Conservation (phyloP, 2,888 invertebrate genomes). For the Agrotis segetum region DNA sequence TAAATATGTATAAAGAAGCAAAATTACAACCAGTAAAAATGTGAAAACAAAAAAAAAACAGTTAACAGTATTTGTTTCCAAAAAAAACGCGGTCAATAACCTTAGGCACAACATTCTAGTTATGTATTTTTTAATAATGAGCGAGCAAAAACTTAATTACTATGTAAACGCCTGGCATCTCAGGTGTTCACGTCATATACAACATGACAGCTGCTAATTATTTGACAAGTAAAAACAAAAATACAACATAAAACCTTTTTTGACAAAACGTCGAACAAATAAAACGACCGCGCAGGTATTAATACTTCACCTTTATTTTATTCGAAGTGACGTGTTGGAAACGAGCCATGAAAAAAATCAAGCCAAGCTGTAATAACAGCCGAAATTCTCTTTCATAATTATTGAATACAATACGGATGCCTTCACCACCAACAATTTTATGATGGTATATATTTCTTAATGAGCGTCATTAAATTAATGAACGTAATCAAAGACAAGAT, state of each 20-base stretch:
- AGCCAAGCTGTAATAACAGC: conserved; percentile 42
- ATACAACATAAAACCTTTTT: not conserved
- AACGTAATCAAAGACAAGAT: conserved; percentile 55
- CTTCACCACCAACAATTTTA: conserved; percentile 19
- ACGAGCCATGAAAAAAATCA: conserved; percentile 53
- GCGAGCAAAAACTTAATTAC: not conserved
- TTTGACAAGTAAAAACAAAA: conserved; percentile 29
- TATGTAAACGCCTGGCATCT: conserved; percentile 12
- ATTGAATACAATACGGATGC: conserved; percentile 34
- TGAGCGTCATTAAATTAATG: conserved; percentile 58
- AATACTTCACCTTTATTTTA: conserved; percentile 24
- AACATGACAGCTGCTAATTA: conserved; percentile 39
- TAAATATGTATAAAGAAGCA: too few species aligned
- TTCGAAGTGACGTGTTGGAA: conserved; percentile 46
- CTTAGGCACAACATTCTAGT: not conserved
- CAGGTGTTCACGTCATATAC: not conserved
- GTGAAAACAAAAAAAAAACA: too few species aligned
- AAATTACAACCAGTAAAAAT: too few species aligned
- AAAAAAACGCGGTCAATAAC: conserved; percentile 1
- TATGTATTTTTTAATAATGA: not conserved
- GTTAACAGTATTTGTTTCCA: too few species aligned
- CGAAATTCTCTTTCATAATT: conserved; percentile 48
- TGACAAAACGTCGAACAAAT: conserved; percentile 9
- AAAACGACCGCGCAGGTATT: not conserved
- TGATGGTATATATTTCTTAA: conserved; percentile 43